phyloP scores from a whole-genome alignment of 2,888 invertebrate species.

The Caenorhabditis wallacei region DNA sequence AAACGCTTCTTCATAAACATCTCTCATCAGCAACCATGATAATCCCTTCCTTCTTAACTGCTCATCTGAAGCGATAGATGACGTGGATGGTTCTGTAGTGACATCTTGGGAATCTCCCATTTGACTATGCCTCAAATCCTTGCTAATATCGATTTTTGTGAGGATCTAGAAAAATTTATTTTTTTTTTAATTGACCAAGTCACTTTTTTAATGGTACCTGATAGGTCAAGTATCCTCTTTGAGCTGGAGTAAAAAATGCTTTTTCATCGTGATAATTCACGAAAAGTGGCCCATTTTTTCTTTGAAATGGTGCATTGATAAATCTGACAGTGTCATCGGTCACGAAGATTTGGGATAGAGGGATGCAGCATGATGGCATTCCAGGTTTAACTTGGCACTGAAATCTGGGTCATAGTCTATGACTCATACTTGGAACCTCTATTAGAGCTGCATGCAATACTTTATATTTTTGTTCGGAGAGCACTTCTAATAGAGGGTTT shows the following conservation, averaged over 20 bases:
- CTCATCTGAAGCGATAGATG: slow-evolving; percentile 54
- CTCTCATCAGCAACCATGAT: slow-evolving; percentile 83
- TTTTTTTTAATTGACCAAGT: neutral
- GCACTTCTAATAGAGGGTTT: no score
- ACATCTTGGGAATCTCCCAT: slow-evolving; percentile 8
- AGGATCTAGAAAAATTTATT: slow-evolving; percentile 65
- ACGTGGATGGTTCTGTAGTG: neutral
- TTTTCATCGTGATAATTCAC: slow-evolving; percentile 70
- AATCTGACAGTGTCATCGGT: slow-evolving; percentile 69
- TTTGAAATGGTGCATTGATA: slow-evolving; percentile 72
- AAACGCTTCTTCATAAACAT: slow-evolving; percentile 83
- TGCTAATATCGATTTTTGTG: slow-evolving; percentile 70
- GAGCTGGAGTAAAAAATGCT: slow-evolving; percentile 71
- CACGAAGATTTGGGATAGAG: slow-evolving; percentile 69
- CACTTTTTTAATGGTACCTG: slow-evolving; percentile 43
- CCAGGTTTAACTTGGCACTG: slow-evolving; percentile 67
- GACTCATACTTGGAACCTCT: no score
- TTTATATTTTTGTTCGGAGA: no score
- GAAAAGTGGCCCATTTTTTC: slow-evolving; percentile 68
- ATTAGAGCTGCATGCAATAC: no score
- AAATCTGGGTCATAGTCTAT: slow-evolving; percentile 5
- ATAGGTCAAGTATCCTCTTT: slow-evolving; percentile 69
- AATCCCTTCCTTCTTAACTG: slow-evolving; percentile 82
- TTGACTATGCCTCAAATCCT: slow-evolving; percentile 25
- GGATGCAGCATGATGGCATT: slow-evolving; percentile 65